These are phyloP conservation scores for Cynodonichthys magdalenae DNA, from an alignment of 2,797 vertebrate species.

Conservation along the genomic window DNA sequence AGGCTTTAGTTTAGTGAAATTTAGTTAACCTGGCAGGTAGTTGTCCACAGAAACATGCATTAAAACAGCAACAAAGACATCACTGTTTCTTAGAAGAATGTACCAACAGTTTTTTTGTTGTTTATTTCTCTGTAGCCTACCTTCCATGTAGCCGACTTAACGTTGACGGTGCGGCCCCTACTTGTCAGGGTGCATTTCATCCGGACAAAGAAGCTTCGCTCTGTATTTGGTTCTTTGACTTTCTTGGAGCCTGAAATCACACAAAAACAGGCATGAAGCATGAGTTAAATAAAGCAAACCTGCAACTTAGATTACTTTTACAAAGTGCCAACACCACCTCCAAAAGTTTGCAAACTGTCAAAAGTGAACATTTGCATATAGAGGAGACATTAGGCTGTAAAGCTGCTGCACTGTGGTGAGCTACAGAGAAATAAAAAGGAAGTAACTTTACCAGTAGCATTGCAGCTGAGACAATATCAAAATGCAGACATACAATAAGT, in stretches of 20 bases:
- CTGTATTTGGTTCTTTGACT: constrained; percentile 88
- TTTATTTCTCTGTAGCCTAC: constrained; percentile 58
- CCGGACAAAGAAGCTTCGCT: constrained; percentile 92
- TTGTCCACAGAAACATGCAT: no score
- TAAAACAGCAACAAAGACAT: background rate
- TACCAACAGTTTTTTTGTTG: background rate
- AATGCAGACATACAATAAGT: background rate
- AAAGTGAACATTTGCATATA: constrained; percentile 19
- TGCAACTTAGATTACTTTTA: background rate
- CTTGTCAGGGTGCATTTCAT: constrained; percentile 99
- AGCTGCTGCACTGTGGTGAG: background rate
- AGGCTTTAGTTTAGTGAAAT: constrained; percentile 5
- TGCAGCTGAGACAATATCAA: background rate
- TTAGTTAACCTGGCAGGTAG: background rate
- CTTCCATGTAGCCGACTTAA: constrained; percentile 99
- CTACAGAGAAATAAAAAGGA: constrained; percentile 13
- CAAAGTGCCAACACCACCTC: background rate
- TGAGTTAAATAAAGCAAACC: constrained; percentile 15
- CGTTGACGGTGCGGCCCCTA: constrained; percentile 95
- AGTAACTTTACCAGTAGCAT: background rate
- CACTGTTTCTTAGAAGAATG: background rate
- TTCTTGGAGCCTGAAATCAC: constrained; percentile 89
- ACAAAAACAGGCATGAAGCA: constrained; percentile 15
- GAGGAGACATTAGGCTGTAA: background rate
- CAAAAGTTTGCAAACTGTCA: background rate